These are phyloP conservation scores for Thumatha senex DNA, from an alignment of 2,888 invertebrate genomes.

Conservation along the genomic window DNA sequence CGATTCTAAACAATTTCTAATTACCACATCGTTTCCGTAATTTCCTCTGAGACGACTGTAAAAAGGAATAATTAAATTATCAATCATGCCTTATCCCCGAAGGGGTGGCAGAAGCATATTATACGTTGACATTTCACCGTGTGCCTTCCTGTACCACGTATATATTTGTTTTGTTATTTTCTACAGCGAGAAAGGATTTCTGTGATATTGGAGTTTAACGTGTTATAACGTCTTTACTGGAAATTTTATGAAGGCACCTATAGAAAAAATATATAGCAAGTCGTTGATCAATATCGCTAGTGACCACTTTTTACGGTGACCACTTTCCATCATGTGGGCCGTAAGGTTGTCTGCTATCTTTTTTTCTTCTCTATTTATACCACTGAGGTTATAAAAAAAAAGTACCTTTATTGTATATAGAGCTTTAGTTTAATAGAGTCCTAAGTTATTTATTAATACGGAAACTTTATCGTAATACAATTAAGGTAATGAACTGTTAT, in stretches of 20 bases:
- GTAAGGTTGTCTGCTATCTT: too few species aligned
- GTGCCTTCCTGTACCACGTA: not conserved
- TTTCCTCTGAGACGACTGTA: conserved; percentile 35
- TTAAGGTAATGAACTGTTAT: too few species aligned
- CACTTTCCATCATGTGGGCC: too few species aligned
- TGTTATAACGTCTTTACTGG: conserved; percentile 6
- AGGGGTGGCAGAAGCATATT: too few species aligned
- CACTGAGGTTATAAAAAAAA: too few species aligned
- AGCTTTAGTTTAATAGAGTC: not conserved
- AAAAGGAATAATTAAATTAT: too few species aligned
- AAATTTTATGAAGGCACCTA: conserved; percentile 2
- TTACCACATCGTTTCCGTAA: conserved; percentile 23
- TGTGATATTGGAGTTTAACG: conserved; percentile 9
- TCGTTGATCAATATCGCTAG: conserved; percentile 6
- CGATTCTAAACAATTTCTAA: conserved; percentile 22
- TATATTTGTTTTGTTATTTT: conserved; percentile 4
- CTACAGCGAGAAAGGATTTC: conserved; percentile 4
- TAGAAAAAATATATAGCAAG: not conserved
- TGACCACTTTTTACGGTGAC: too few species aligned
- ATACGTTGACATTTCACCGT: too few species aligned
- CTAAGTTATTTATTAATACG: conserved; percentile 5
- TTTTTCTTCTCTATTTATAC: too few species aligned
- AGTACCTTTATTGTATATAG: too few species aligned
- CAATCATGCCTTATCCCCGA: too few species aligned
- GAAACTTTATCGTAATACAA: too few species aligned